Base-by-base conservation (phyloP, 92 coral and sea anemone genomes). In the Hydrozoanthus gracilis region DNA sequence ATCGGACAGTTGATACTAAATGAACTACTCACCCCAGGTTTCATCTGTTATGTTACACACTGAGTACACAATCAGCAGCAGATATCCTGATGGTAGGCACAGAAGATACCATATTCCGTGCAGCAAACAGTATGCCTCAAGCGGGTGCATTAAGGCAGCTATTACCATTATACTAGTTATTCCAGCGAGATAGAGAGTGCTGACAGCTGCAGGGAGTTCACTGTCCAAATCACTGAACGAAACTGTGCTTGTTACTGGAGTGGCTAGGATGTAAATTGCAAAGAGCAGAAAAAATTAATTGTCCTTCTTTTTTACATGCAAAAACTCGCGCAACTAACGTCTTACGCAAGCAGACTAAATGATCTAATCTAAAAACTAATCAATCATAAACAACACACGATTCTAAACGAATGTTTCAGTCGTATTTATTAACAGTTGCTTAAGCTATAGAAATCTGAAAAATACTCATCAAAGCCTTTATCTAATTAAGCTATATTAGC, bases 41-140 rank as follows among this genome's bases (percentile, higher is more conserved):
- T 91, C 54, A 50, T 91, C 93, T 27, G 93, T 91, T 52, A 91
- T n/a, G 79, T 90, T 90, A 77, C 90, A 90, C 20, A 90, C 46
- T 35, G 92, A 87, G 66, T 86, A 90, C 13, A 90, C 64, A 76
- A 84, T 87, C 12, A 90, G 90, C 13, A 90, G 72, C 4, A 90
- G 85, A 60, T 90, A 87, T 3, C 92, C 92, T 6, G 92, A 82
- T 4, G 92, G 92, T 0, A 90, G 76, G 51, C 90, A 86, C 27
- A 91, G 77, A 39, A 91, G 87, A 67, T 91, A 91, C 93, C 87
- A 91, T 14, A 91, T 9, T 10, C 91, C 93, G 47, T 91, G 56
- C 11, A 88, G 7, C n/a, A 91, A 45, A 9, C 93, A 91, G 6
- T 58, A 88, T 4, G 68, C 44, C 83, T 91, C 93, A 0, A 74